These are phyloP conservation scores for Cygnus atratus DNA, from an alignment of 2,113 vertebrate genomes.

Conservation along the genomic window DNA sequence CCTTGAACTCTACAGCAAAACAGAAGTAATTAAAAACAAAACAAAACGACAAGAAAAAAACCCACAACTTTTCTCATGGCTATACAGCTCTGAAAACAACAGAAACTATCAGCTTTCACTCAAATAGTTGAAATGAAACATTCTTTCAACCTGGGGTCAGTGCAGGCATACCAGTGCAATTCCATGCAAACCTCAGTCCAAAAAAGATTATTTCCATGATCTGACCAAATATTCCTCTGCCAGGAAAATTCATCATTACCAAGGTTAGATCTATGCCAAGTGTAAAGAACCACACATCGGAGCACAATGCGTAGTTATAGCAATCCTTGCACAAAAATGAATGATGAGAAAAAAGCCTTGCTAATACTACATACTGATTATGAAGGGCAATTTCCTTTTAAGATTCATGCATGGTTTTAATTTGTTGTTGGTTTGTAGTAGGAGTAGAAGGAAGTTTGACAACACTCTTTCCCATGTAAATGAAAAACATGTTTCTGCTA, in stretches of 20 bases:
- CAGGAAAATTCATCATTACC: slow-evolving; percentile 67
- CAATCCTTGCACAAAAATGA: background rate
- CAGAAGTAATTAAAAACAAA: background rate
- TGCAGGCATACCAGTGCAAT: slow-evolving; percentile 11
- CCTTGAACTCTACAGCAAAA: slow-evolving; percentile 50
- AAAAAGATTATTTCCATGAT: slow-evolving; percentile 61
- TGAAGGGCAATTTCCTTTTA: slow-evolving; percentile 32
- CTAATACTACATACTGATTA: background rate
- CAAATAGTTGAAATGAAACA: slow-evolving; percentile 37
- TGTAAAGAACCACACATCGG: slow-evolving; percentile 14
- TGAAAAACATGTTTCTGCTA: slow-evolving; percentile 13
- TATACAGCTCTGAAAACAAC: slow-evolving; percentile 45
- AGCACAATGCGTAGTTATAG: background rate
- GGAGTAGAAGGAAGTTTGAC: background rate
- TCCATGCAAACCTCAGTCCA: slow-evolving; percentile 26
- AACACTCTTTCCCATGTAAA: slow-evolving; percentile 37
- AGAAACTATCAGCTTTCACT: slow-evolving; percentile 45
- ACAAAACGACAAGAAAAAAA: no score
- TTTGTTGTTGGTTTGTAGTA: slow-evolving; percentile 50
- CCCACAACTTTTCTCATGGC: background rate
- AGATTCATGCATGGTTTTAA: slow-evolving; percentile 48
- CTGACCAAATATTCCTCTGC: slow-evolving; percentile 25
- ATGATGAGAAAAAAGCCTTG: background rate
- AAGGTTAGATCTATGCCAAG: slow-evolving; percentile 4
- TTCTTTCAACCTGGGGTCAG: slow-evolving; percentile 54